Base-by-base conservation (phyloP, 2,888 invertebrate species). In the Torymus aiolomorphi region DNA sequence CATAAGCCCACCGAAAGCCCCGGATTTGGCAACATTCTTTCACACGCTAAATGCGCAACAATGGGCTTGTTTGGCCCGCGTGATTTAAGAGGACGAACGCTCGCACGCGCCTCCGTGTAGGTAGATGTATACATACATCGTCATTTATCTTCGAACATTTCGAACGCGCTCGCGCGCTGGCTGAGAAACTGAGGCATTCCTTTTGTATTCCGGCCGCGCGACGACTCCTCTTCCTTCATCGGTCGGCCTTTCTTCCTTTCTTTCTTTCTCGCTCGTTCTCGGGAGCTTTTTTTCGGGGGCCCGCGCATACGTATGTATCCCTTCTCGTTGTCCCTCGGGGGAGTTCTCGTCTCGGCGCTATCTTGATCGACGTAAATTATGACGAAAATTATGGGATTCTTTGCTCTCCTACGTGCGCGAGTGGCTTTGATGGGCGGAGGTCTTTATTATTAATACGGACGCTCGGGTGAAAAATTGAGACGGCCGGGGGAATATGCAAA, bases 41-140 rank as follows among this genome's bases (percentile, higher is more conserved):
- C 88, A 88, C 88, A 88, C 87, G 87, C 88, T 88, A 88, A 89
- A 88, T 88, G 88, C 85, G 85, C 87, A 88, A 89, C 89, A 88
- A 89, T 89, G 86, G 88, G 85, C 87, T 89, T 88, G 88, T 89
- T 89, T 89, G 86, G 20, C 85, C 79, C 87, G 42, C 87, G 84
- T 89, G 89, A 89, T 89, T 89, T 89, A 88, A 87, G 83, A 83
- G 83, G 84, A 83, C 75, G 31, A n/a, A 12, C 66, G 75, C 66
- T 73, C 51, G 8, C 11, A 16, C 11, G 42, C 13, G 63, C 4
- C 16, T 14, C 63, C 11, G 18, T 59, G 18, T 18, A 16, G 14
- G 18, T 16, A n/a, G 2, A 16, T 16, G 57, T 57, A 16, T 18
- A 18, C 18, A 59, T 16, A 71, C 78, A 75, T 80, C 81, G 83